Percentiles rank a stretch among this genome's conserved stretches.
These are phyloP conservation scores for Ptychobarbus kaznakovi DNA, from an alignment of 2,797 vertebrate species.

Conservation along the genomic window DNA sequence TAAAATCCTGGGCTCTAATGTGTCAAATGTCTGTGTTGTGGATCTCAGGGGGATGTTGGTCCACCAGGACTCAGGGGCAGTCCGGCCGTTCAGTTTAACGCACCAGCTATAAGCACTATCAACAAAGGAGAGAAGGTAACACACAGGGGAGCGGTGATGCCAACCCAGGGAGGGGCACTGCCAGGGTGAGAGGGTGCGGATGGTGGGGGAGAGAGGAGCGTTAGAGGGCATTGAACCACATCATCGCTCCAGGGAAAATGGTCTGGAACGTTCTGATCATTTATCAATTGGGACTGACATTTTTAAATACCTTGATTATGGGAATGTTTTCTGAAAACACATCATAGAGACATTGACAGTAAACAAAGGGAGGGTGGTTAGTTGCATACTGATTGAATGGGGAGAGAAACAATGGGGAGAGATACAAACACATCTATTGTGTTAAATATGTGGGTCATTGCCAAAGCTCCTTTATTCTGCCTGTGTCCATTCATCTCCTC, in stretches of 20 bases:
- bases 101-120: constrained; percentile 75
- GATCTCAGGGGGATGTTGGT: constrained; percentile 81
- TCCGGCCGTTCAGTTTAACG: constrained; percentile 71
- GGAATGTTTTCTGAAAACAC: not conserved
- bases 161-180: constrained; percentile 52
- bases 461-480: constrained; percentile 41
- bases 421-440: not conserved
- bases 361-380: not conserved
- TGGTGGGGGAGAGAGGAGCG: constrained; percentile 38
- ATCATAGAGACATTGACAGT: not conserved
- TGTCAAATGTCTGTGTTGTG: constrained; percentile 74
- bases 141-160: constrained; percentile 62
- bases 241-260: not conserved
- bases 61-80: constrained; percentile 76
- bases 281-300: not conserved
- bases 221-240: constrained; percentile 26
- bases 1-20: constrained; percentile 65
- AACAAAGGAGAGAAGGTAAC: constrained; percentile 86
- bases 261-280: not conserved
- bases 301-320: not conserved
- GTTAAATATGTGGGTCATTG: constrained; percentile 35
- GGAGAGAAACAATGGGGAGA: not conserved
- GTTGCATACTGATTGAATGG: not conserved
- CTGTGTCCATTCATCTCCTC: constrained; percentile 34
- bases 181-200: constrained; percentile 37